Evolutionary conservation across 2,113 vertebrate species (phyloP).

Genomic region (Coreoperca whiteheadi): DNA sequence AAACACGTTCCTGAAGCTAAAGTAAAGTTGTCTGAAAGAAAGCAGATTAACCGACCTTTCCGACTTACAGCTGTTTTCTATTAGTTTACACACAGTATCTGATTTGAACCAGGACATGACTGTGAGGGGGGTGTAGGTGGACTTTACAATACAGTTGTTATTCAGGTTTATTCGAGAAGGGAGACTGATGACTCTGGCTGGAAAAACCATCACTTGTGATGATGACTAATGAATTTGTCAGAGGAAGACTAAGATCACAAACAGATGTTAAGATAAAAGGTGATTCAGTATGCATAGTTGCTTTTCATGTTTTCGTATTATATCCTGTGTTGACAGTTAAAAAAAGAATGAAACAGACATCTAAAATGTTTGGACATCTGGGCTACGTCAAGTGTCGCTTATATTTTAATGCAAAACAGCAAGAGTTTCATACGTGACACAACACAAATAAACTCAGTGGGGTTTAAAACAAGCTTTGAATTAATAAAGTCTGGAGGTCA

Average conservation of each 20-base stretch:
- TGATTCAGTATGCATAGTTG: neutral
- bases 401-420: neutral
- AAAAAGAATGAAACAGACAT: slow-evolving; percentile 15
- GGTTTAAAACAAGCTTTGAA: neutral
- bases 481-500: neutral
- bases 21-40: slow-evolving; percentile 2
- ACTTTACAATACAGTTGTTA: neutral
- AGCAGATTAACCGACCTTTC: neutral
- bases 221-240: too few relatives aligned
- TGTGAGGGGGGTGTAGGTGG: neutral
- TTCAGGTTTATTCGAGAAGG: neutral
- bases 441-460: neutral
- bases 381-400: neutral
- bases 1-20: slow-evolving; percentile 7
- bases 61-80: slow-evolving; percentile 15
- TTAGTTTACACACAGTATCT: neutral
- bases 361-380: slow-evolving; percentile 7
- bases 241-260: neutral
- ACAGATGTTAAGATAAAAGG: slow-evolving; percentile 5
- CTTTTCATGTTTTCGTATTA: neutral
- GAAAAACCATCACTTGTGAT: neutral
- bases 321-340: neutral
- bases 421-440: slow-evolving; percentile 7
- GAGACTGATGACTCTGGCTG: neutral
- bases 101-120: slow-evolving; percentile 4